Conservation (phyloP, 1,140 invertebrate species). For the Argopecten irradians region DNA sequence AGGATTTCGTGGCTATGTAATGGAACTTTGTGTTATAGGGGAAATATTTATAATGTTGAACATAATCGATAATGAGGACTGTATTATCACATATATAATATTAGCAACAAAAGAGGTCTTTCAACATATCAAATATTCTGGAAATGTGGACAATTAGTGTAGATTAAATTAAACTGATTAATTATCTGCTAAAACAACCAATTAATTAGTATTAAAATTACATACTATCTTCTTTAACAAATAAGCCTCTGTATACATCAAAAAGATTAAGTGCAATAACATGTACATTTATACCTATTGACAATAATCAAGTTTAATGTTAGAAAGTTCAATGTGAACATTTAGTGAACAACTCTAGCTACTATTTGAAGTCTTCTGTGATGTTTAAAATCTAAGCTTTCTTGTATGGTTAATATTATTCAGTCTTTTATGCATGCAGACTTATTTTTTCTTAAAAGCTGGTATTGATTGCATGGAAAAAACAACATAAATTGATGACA, state of each 20-base stretch:
- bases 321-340: neutral
- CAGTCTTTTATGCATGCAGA: neutral
- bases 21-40: neutral
- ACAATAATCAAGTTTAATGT: too few relatives aligned
- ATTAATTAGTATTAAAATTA: neutral
- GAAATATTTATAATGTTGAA: too few relatives aligned
- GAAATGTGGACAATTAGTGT: neutral
- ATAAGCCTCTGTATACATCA: neutral
- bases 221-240: neutral
- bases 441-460: too few relatives aligned
- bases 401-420: neutral
- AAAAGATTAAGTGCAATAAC: neutral
- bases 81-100: neutral
- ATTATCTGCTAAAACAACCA: neutral
- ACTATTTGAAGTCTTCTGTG: neutral
- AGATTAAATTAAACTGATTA: neutral
- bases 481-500: neutral
- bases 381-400: neutral
- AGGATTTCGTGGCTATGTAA: neutral
- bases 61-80: neutral
- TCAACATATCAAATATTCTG: neutral
- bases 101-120: neutral
- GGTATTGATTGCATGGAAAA: too few relatives aligned
- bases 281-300: neutral
- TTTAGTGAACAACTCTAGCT: neutral